A percentile compares a stretch with the other conserved stretches of the same genome.
phyloP scores from a whole-genome alignment of 2,888 invertebrate species.

The Polymixis flavicincta region DNA sequence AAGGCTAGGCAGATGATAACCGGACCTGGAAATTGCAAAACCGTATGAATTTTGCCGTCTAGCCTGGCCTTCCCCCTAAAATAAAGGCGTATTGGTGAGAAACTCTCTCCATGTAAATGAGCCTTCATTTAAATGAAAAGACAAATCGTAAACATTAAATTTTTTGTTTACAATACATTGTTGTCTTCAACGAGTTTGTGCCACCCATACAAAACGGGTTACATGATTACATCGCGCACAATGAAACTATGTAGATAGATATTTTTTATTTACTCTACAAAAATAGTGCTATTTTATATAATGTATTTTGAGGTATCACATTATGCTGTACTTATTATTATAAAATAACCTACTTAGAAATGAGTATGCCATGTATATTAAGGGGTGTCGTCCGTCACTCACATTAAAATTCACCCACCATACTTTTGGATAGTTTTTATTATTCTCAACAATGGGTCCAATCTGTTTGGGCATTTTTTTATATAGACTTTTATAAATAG shows the following conservation, averaged over 20 bases:
- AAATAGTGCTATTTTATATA: slow-evolving; percentile 14
- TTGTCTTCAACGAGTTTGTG: not conserved
- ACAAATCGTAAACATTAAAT: not conserved
- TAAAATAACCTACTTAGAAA: slow-evolving; percentile 34
- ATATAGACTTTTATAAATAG: slow-evolving; percentile 16
- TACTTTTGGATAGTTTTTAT: slow-evolving; percentile 34
- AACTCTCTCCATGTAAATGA: not conserved
- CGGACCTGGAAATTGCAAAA: no score
- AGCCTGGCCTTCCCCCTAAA: no score
- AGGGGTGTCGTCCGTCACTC: slow-evolving; percentile 18
- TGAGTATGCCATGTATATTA: slow-evolving; percentile 43
- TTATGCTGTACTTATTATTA: slow-evolving; percentile 27
- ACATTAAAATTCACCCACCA: slow-evolving; percentile 51
- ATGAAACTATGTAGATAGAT: not conserved
- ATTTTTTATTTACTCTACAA: slow-evolving; percentile 11
- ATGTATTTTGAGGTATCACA: slow-evolving; percentile 7
- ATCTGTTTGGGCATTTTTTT: slow-evolving; percentile 51
- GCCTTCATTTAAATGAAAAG: not conserved
- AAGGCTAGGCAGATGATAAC: no score
- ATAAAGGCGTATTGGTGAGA: no score
- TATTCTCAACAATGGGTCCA: slow-evolving; percentile 50
- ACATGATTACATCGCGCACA: not conserved
- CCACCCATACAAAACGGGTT: no score
- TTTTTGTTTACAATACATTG: no score
- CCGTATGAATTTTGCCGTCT: no score